Conservation (phyloP, 2,113 vertebrate genomes). For the Megaptera novaeangliae region DNA sequence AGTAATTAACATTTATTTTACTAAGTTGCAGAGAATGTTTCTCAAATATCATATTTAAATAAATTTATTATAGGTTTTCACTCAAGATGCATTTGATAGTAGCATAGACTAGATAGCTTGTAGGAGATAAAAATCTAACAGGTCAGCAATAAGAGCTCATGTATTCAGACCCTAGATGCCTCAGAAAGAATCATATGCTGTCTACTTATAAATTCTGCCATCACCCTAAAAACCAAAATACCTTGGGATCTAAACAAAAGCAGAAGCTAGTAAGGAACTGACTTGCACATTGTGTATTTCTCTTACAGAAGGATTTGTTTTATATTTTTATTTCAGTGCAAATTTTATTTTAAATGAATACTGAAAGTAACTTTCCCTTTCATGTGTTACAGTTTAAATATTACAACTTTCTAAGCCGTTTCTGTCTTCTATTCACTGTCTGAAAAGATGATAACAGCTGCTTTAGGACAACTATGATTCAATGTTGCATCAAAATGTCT, state of each 20-base stretch:
- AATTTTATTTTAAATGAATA: neutral
- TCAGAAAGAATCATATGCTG: slow-evolving; percentile 33
- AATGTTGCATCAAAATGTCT: neutral
- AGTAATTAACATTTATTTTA: slow-evolving; percentile 83
- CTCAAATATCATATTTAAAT: slow-evolving; percentile 77
- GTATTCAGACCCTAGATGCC: slow-evolving; percentile 35
- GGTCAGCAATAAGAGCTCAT: slow-evolving; percentile 74
- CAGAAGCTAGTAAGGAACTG: neutral
- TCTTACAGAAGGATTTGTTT: slow-evolving; percentile 1
- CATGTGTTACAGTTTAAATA: neutral
- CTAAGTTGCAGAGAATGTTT: slow-evolving; percentile 76
- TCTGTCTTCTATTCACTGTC: neutral
- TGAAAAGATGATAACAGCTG: neutral
- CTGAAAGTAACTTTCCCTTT: neutral
- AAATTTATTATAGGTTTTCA: slow-evolving; percentile 74
- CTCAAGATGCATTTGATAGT: slow-evolving; percentile 73
- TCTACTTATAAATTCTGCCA: slow-evolving; percentile 27
- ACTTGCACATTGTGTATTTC: neutral
- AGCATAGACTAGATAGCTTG: slow-evolving; percentile 63
- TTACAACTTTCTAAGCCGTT: neutral
- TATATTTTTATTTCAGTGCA: neutral
- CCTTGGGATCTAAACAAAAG: slow-evolving; percentile 3
- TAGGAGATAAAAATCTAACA: slow-evolving; percentile 77
- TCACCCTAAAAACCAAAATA: slow-evolving; percentile 58
- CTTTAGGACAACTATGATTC: neutral